Evolutionary conservation across 1,140 invertebrate species (phyloP).

Genomic region (Dendroctonus ponderosae): DNA sequence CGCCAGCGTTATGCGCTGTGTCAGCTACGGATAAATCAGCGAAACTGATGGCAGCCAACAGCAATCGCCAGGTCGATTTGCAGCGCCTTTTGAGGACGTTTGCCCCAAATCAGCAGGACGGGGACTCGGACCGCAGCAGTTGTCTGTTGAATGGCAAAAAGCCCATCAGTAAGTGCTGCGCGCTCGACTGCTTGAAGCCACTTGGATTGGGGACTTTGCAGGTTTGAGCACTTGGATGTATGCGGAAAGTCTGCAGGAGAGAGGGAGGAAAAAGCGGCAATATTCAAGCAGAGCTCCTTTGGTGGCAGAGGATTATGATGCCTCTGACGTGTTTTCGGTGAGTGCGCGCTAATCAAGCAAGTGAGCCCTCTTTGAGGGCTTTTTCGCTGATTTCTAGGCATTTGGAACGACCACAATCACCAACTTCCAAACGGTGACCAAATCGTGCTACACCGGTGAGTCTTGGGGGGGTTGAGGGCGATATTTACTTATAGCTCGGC

Average conservation of each 20-base stretch:
- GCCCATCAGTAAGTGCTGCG: background rate
- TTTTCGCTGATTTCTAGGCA: constrained; percentile 35
- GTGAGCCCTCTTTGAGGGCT: background rate
- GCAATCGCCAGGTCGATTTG: constrained; percentile 16
- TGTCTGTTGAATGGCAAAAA: constrained; percentile 29
- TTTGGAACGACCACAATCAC: constrained; percentile 41
- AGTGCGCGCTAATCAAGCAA: constrained; percentile 13
- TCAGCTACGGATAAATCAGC: constrained; percentile 62
- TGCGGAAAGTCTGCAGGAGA: background rate
- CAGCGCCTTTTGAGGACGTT: constrained; percentile 35
- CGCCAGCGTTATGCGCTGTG: constrained; percentile 60
- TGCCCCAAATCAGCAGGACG: constrained; percentile 20
- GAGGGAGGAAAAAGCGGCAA: constrained; percentile 5
- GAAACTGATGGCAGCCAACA: constrained; percentile 49
- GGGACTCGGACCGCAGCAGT: constrained; percentile 35
- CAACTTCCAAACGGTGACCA: constrained; percentile 41
- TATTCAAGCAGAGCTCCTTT: constrained; percentile 34
- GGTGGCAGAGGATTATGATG: constrained; percentile 41
- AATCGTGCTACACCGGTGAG: constrained; percentile 43
- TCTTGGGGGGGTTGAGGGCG: constrained; percentile 1
- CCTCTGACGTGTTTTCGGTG: constrained; percentile 44
- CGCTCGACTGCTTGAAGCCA: background rate
- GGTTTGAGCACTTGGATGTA: background rate
- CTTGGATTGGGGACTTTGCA: background rate
- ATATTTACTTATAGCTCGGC: background rate